A percentile compares a stretch with the other conserved stretches of the same genome.
Conservation (phyloP, 2,888 invertebrate species). For the Coenonympha arcania region DNA sequence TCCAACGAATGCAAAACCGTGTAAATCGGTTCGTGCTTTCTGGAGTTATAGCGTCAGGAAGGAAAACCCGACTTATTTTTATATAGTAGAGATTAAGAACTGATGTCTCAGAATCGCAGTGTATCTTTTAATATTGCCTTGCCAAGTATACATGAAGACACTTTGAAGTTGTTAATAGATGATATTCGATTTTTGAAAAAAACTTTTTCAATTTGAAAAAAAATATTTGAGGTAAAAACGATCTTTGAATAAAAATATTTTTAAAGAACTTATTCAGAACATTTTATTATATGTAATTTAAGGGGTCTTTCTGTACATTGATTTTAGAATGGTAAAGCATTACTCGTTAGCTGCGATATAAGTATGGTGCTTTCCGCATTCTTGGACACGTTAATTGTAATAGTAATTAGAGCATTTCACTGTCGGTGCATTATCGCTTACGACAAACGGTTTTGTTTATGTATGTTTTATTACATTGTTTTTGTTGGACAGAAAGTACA, state of each 20-base stretch:
- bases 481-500: neutral
- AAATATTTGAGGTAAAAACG: neutral
- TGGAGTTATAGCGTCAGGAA: no score
- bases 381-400: neutral
- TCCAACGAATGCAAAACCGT: no score
- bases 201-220: no score
- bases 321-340: conserved; percentile 1
- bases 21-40: no score
- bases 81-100: no score
- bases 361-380: neutral
- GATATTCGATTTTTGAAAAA: no score
- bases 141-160: no score
- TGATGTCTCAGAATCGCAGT: no score
- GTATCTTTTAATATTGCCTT: no score
- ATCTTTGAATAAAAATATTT: neutral
- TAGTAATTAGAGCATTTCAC: neutral
- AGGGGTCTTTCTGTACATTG: neutral
- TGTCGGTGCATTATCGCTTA: conserved; percentile 9
- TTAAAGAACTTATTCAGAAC: neutral
- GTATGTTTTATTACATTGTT: conserved; percentile 11
- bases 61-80: no score
- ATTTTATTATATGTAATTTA: neutral
- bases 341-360: conserved; percentile 6
- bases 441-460: conserved; percentile 7
- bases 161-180: no score